Evolutionary conservation across 2,888 invertebrate species (phyloP).

Genomic region (Chydorus sphaericus): DNA sequence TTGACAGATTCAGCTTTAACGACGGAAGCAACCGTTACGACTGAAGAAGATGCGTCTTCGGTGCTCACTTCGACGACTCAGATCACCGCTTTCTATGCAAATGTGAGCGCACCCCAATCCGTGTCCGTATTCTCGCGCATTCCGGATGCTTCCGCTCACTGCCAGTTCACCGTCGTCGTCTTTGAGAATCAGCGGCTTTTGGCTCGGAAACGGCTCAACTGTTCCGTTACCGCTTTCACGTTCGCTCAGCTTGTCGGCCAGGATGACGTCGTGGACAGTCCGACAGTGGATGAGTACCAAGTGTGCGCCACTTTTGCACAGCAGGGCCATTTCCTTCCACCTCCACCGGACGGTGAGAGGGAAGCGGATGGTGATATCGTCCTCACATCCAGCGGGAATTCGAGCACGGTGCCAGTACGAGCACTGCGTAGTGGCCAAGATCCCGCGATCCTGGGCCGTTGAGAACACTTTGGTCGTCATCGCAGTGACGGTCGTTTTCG

Average conservation of each 20-base stretch:
- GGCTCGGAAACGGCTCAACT: conserved; percentile 47
- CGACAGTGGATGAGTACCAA: conserved; percentile 43
- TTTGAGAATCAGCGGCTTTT: conserved; percentile 30
- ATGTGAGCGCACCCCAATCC: conserved; percentile 25
- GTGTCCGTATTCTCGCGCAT: conserved; percentile 17
- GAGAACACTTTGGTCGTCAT: conserved; percentile 10
- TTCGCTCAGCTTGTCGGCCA: conserved; percentile 26
- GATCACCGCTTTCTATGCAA: conserved; percentile 24
- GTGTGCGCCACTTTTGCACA: conserved; percentile 42
- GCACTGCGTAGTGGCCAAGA: conserved; percentile 15
- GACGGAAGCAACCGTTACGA: conserved; percentile 9
- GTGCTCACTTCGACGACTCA: conserved; percentile 22
- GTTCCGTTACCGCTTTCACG: conserved; percentile 42
- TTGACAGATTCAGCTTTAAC: conserved; percentile 31
- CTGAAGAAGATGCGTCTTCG: conserved; percentile 25
- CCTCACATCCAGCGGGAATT: not conserved
- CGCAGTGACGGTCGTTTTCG: conserved; percentile 11
- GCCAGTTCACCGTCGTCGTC: conserved; percentile 27
- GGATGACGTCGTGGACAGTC: conserved; percentile 18
- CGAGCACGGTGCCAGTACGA: not conserved
- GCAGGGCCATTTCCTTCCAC: conserved; percentile 23
- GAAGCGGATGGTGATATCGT: conserved; percentile 12
- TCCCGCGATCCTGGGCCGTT: conserved; percentile 7
- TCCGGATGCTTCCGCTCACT: conserved; percentile 24
- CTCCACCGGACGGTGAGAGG: conserved; percentile 27